A percentile compares a stretch with the other conserved stretches of the same genome.
Evolutionary conservation across 2,888 invertebrate genomes (phyloP).

Genomic region (Drosophila eohydei): DNA sequence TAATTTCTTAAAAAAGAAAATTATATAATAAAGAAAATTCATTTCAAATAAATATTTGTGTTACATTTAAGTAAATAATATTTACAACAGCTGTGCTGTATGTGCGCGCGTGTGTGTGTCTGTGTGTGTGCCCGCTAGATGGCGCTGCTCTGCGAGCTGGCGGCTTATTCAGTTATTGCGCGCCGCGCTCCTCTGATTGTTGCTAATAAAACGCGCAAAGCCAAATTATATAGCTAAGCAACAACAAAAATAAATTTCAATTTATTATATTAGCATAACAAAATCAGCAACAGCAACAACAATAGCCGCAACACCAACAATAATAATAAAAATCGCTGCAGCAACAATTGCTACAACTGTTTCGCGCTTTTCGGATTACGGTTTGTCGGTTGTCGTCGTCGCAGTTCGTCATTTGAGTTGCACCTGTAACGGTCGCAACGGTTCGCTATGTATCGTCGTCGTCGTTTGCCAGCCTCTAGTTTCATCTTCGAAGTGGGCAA

Average conservation of each 20-base stretch:
- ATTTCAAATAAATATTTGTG: slow-evolving; percentile 31
- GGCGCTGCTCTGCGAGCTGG: slow-evolving; percentile 57
- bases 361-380: slow-evolving; percentile 44
- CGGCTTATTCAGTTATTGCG: slow-evolving; percentile 48
- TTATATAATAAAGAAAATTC: slow-evolving; percentile 16
- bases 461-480: slow-evolving; percentile 66
- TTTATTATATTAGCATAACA: slow-evolving; percentile 62
- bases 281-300: slow-evolving; percentile 43
- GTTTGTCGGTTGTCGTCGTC: slow-evolving; percentile 34
- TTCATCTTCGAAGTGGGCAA: slow-evolving; percentile 75
- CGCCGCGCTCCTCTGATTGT: slow-evolving; percentile 29
- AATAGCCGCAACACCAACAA: slow-evolving; percentile 6
- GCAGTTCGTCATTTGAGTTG: slow-evolving; percentile 42
- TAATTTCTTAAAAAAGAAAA: slow-evolving; percentile 1
- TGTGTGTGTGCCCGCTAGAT: slow-evolving; percentile 59
- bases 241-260: slow-evolving; percentile 60
- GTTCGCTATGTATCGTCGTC: slow-evolving; percentile 74
- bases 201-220: slow-evolving; percentile 58
- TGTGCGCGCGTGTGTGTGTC: slow-evolving; percentile 21
- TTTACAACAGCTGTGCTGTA: slow-evolving; percentile 45
- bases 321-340: slow-evolving; percentile 24
- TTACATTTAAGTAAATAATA: slow-evolving; percentile 38
- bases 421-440: slow-evolving; percentile 53
- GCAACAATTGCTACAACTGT: slow-evolving; percentile 14
- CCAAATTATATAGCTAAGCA: slow-evolving; percentile 57